Evolutionary conservation across 2,888 invertebrate species (phyloP), one percentile per base, ranked within the genome.

Genomic region (Willowsia nigromaculata): DNA sequence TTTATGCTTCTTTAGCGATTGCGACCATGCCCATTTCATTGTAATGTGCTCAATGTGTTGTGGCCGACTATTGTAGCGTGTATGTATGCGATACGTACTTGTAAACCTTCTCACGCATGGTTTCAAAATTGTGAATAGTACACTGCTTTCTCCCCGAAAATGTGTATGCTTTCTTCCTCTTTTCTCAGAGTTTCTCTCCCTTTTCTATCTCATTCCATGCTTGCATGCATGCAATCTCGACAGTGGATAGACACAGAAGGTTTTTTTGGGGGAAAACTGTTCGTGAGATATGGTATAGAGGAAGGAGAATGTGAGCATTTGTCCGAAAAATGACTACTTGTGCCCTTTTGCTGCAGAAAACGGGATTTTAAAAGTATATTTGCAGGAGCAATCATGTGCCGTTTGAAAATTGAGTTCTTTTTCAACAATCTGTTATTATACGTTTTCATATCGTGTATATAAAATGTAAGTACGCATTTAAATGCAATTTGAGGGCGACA

Each of bases 71-170:
- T 74, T 40, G 43, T 43, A 4, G 22, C 30, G 43, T 47, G 33
- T 33, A 2, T 18, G 3, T 1, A 62, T 62, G 7, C 40, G 37
- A 18, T 68, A 33, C 9, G 33, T 82, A 80, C 65, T 82, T 82
- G 62, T 62, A 65, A 82, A 82, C n/a, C 81, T 65, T 47, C 81
- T 82, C 81, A 82, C 81, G 81, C 81, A 82, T 65, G 47, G 80
- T 82, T n/a, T 65, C 43, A 82, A 62, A 50, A 76, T 50, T 47
- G 76, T 30, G 76, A 76, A 82, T 62, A 80, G 50, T 15, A 43
- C 25, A 30, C 62, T 53, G 53, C 53, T 33, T 53, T 4, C 27
- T 47, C 3, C 47, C 78, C 18, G 13, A 43, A 18, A 18, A 1
- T 78, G 33, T 40, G 47, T 25, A 30, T 25, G 40, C 59, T 22